Evolutionary conservation across 2,888 invertebrate species (phyloP), one percentile per base, ranked within the genome.

Genomic region (Pteria penguin): DNA sequence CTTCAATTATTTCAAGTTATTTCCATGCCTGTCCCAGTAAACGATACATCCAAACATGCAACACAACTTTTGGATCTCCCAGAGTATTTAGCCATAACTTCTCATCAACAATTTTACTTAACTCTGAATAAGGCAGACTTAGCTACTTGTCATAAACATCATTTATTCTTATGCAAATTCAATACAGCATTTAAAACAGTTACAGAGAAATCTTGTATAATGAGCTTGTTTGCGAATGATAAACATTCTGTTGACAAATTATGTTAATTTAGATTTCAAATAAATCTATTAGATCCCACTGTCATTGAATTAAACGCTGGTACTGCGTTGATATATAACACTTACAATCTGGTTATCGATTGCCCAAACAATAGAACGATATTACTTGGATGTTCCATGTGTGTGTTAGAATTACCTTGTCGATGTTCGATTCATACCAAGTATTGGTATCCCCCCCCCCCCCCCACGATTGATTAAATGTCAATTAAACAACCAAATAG

Each of bases 51-150:
- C 14, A 32, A 26, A 5, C 74, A 76, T 69, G 79, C 74, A 2
- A 72, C 76, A 18, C 76, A 79, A 24, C 18, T 68, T 18, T 45
- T 76, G 8, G 65, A 79, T 33, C 4, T 79, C 11, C 73, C 79
- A 31, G 33, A 65, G 18, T 63, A 70, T 52, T 52, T 70, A 27
- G 70, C 61, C 0, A 58, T 75, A 26, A 63, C 58, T 18, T 22
- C 33, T 31, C 52, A 75, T 31, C 70, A 70, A 65, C 75, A 75
- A 31, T 75, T 70, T 26, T 75, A 75, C 22, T 22, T 45, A 18
- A 32, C 54, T 26, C 14, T 71, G 27, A 52, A 69, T 1, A n/a
- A 75, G 4, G 58, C 3, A 2, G 36, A 75, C 14, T 2, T 75
- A 8, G 45, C 63, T n/a, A n/a, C n/a, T n/a, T n/a, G n/a, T n/a